These are phyloP conservation scores for Gobiocypris rarus DNA, from an alignment of 2,113 vertebrate genomes.

Conservation along the genomic window DNA sequence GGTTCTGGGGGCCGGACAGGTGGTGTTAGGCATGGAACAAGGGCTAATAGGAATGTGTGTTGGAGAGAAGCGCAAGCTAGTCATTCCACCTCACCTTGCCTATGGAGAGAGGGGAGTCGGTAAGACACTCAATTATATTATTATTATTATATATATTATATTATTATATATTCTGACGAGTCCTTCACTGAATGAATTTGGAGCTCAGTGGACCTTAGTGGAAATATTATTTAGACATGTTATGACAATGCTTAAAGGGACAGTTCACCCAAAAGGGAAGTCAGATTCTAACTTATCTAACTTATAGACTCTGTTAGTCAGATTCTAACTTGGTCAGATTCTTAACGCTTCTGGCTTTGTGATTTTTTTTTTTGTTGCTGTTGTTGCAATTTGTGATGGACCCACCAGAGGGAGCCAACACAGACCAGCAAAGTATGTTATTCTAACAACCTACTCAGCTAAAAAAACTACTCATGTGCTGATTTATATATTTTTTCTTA, in stretches of 20 bases:
- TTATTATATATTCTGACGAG: no score
- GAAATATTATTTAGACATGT: no score
- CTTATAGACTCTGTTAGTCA: no score
- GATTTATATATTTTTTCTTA: not conserved
- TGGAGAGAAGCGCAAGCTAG: constrained; percentile 85
- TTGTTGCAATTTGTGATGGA: not conserved
- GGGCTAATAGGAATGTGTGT: constrained; percentile 94
- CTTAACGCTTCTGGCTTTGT: not conserved
- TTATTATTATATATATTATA: no score
- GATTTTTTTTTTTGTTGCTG: not conserved
- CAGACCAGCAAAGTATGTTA: not conserved
- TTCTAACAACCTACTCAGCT: not conserved
- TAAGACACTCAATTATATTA: constrained; percentile 68
- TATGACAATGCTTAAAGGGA: no score
- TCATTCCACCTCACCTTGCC: constrained; percentile 92
- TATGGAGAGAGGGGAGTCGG: constrained; percentile 95
- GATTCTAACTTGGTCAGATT: no score
- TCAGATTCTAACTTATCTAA: no score
- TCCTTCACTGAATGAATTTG: no score
- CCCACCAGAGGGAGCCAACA: constrained; percentile 36
- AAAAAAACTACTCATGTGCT: not conserved
- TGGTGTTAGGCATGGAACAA: constrained; percentile 94
- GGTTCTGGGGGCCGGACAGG: constrained; percentile 90
- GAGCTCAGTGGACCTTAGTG: no score
- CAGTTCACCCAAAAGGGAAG: no score